phyloP scores from a whole-genome alignment of 2,113 vertebrate genomes.

The Ptilonorhynchus violaceus region DNA sequence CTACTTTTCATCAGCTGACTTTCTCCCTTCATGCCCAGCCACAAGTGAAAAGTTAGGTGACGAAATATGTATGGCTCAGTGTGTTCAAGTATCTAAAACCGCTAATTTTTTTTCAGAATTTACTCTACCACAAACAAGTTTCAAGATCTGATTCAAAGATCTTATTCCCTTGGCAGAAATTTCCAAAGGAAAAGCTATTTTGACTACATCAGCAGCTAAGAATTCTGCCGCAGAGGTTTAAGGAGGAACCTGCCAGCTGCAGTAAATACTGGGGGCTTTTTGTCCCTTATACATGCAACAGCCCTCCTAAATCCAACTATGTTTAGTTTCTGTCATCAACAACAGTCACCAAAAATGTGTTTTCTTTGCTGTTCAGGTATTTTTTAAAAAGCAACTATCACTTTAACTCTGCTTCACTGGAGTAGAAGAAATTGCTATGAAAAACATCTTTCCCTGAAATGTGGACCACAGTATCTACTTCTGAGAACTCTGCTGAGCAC shows the following conservation, averaged over 20 bases:
- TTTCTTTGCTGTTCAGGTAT: background rate
- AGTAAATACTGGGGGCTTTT: background rate
- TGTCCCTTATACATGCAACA: background rate
- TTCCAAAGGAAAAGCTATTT: background rate
- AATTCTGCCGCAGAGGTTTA: background rate
- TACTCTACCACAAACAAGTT: background rate
- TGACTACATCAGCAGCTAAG: slow-evolving; percentile 25
- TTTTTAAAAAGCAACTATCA: background rate
- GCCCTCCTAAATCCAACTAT: background rate
- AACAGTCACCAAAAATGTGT: background rate
- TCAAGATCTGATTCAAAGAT: background rate
- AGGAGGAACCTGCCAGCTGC: background rate
- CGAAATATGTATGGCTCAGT: background rate
- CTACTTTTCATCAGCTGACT: background rate
- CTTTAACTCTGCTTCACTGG: background rate
- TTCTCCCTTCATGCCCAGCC: background rate
- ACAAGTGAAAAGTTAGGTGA: background rate
- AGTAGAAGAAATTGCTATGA: background rate
- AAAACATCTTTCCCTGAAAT: background rate
- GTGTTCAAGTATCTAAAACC: background rate
- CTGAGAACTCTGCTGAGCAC: background rate
- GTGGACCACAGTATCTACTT: background rate
- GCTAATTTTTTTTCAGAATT: background rate
- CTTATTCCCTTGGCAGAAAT: background rate
- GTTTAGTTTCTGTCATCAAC: background rate